These are phyloP conservation scores for Drosophila rubida DNA, from an alignment of 2,888 invertebrate species.

Conservation along the genomic window DNA sequence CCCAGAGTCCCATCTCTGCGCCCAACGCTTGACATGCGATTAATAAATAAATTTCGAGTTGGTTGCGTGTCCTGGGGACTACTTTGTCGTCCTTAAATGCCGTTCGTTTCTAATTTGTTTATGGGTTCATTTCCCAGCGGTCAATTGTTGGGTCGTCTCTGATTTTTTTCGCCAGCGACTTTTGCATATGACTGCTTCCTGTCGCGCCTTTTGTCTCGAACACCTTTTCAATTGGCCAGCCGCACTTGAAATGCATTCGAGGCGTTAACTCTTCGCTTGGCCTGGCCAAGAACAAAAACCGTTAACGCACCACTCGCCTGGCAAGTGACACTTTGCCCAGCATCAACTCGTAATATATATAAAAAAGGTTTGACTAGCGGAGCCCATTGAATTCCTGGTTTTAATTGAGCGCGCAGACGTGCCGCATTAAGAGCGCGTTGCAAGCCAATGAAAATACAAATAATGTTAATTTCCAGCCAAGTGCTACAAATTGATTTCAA, in stretches of 20 bases:
- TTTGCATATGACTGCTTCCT: slow-evolving; percentile 16
- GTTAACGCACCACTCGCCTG: slow-evolving; percentile 71
- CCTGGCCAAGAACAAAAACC: slow-evolving; percentile 57
- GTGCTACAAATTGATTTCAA: slow-evolving; percentile 77
- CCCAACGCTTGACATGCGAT: slow-evolving; percentile 74
- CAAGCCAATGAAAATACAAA: slow-evolving; percentile 52
- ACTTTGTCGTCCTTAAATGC: slow-evolving; percentile 59
- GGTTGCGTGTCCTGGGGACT: slow-evolving; percentile 61
- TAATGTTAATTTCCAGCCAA: slow-evolving; percentile 71
- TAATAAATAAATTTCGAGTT: slow-evolving; percentile 74
- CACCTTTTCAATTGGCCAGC: slow-evolving; percentile 76
- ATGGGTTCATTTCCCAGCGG: slow-evolving; percentile 84
- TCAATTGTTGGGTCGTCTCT: slow-evolving; percentile 82
- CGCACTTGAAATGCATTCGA: slow-evolving; percentile 75
- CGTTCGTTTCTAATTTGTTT: slow-evolving; percentile 73
- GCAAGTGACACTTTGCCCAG: slow-evolving; percentile 79
- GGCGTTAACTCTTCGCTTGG: slow-evolving; percentile 73
- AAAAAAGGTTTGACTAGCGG: slow-evolving; percentile 43
- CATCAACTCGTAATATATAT: slow-evolving; percentile 36
- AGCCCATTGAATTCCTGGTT: slow-evolving; percentile 45
- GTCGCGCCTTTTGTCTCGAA: slow-evolving; percentile 55
- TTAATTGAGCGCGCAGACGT: slow-evolving; percentile 75
- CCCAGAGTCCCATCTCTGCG: too few species aligned
- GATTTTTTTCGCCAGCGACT: too few species aligned
- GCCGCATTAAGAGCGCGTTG: slow-evolving; percentile 51